Conservation (phyloP, 53 echinoderm and acorn worm genomes). For the Actinopyga echinites region DNA sequence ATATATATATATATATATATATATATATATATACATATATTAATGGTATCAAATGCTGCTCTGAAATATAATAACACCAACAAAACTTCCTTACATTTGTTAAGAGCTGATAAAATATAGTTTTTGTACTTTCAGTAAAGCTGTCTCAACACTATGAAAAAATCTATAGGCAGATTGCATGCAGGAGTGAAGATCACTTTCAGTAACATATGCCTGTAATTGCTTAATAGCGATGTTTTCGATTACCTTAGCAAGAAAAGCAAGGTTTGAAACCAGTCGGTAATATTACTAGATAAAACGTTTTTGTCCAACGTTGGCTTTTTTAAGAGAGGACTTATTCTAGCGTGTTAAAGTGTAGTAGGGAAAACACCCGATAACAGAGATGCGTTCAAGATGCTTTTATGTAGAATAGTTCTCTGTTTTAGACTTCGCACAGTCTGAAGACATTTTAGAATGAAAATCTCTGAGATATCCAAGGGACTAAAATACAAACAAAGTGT, state of each 20-base stretch:
- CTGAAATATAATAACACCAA: not conserved
- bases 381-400: slow-evolving; percentile 44
- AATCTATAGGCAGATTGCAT: slow-evolving; percentile 51
- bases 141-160: slow-evolving; percentile 51
- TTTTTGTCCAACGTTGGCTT: slow-evolving; percentile 10
- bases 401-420: no score
- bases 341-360: slow-evolving; percentile 26
- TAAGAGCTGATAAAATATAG: slow-evolving; percentile 16
- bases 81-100: slow-evolving; percentile 23
- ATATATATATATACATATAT: no score
- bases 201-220: slow-evolving; percentile 16
- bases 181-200: not conserved
- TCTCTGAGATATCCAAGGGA: no score
- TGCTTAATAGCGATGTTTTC: slow-evolving; percentile 30
- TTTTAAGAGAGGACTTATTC: slow-evolving; percentile 21
- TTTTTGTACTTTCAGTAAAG: slow-evolving; percentile 33
- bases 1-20: no score
- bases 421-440: no score
- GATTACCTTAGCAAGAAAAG: slow-evolving; percentile 47
- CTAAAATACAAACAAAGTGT: no score
- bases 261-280: slow-evolving; percentile 52
- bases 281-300: slow-evolving; percentile 44
- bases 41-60: no score
- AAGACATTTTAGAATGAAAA: no score
- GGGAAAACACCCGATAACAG: slow-evolving; percentile 42